Percentiles rank a stretch among this genome's conserved stretches.
Conservation (phyloP, 2,113 vertebrate species). For the Dryoscopus gambensis region DNA sequence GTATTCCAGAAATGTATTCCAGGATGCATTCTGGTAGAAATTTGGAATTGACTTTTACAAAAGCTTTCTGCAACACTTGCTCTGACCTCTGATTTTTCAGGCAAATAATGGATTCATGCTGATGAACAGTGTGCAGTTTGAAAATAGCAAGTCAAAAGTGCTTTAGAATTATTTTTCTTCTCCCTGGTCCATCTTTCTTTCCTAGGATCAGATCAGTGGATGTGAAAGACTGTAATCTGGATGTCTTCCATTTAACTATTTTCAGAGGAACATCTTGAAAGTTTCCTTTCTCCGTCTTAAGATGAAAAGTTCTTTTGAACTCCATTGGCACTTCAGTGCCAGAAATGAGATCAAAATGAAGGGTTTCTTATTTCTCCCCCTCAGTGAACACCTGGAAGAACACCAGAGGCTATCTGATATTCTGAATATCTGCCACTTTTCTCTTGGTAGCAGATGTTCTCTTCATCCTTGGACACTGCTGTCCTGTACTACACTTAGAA, state of each 20-base stretch:
- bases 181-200: not conserved
- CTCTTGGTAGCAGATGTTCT: not conserved
- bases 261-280: conserved; percentile 17
- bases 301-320: conserved; percentile 29
- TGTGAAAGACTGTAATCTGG: not conserved
- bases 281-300: not conserved
- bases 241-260: not conserved
- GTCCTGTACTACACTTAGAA: not conserved
- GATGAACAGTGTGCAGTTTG: not conserved
- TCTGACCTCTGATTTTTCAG: not conserved
- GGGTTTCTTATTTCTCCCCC: not conserved
- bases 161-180: not conserved
- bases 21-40: not conserved
- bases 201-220: not conserved
- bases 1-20: not conserved
- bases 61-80: not conserved
- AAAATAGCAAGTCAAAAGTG: not conserved
- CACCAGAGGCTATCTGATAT: not conserved
- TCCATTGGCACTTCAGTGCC: not conserved
- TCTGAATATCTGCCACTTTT: not conserved
- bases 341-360: conserved; percentile 12
- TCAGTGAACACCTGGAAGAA: not conserved
- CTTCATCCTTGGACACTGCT: not conserved
- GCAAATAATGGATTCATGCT: not conserved
- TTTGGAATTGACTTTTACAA: not conserved